Evolutionary conservation across 1,140 invertebrate species (phyloP).

Genomic region (Asobara japonica): DNA sequence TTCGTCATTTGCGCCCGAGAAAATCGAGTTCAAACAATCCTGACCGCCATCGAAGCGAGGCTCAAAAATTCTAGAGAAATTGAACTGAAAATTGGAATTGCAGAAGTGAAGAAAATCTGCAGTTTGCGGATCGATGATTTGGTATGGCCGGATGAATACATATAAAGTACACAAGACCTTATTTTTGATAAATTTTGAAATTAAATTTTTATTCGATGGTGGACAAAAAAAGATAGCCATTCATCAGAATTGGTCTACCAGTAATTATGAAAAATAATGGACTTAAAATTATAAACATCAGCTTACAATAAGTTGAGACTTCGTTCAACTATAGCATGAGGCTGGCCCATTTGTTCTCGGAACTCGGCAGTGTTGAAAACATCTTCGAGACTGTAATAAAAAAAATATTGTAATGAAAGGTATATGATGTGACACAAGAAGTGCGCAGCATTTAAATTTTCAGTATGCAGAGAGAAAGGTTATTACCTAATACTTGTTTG

Average conservation of each 20-base stretch:
- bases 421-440: no score
- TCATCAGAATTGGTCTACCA: not conserved
- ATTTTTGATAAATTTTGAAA: not conserved
- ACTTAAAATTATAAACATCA: constrained; percentile 26
- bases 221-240: not conserved
- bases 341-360: constrained; percentile 78
- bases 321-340: constrained; percentile 83
- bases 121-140: constrained; percentile 70
- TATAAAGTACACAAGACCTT: not conserved
- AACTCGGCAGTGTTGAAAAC: constrained; percentile 80
- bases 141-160: constrained; percentile 41
- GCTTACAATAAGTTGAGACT: constrained; percentile 76
- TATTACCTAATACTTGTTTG: no score
- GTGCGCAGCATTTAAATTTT: no score
- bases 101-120: constrained; percentile 78
- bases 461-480: no score
- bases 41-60: constrained; percentile 68
- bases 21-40: constrained; percentile 73
- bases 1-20: constrained; percentile 77
- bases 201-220: not conserved
- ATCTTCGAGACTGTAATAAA: constrained; percentile 75
- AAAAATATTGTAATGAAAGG: constrained; percentile 27
- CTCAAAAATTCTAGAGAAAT: constrained; percentile 67
- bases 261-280: not conserved
- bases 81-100: constrained; percentile 71